Evolutionary conservation across 2,113 vertebrate genomes (phyloP).

Genomic region (Chloebia gouldiae): DNA sequence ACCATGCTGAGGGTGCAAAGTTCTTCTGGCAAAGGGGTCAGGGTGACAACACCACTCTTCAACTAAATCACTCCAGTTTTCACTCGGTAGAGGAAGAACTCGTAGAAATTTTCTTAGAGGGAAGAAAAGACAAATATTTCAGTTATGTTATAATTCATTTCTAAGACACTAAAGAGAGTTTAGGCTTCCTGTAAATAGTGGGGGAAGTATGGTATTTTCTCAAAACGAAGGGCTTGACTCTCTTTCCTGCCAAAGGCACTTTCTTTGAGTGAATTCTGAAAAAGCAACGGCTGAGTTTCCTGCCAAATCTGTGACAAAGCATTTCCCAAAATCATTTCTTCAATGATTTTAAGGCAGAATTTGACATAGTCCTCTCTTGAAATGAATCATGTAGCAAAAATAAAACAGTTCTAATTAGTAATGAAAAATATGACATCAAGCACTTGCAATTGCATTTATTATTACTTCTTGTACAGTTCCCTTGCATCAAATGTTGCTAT

Average conservation of each 20-base stretch:
- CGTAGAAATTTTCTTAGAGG: slow-evolving; percentile 80
- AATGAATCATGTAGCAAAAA: neutral
- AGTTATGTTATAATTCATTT: neutral
- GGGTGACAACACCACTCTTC: slow-evolving; percentile 97
- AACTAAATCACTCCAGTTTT: slow-evolving; percentile 90
- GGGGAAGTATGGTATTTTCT: neutral
- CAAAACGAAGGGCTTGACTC: neutral
- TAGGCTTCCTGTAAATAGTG: neutral
- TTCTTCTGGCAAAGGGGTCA: slow-evolving; percentile 85
- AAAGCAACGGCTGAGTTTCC: neutral
- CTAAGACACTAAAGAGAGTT: neutral
- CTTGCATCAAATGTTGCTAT: neutral
- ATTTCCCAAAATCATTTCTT: neutral
- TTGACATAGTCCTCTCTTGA: neutral
- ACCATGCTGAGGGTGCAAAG: slow-evolving; percentile 79
- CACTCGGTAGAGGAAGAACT: slow-evolving; percentile 89
- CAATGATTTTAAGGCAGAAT: neutral
- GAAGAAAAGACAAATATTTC: neutral
- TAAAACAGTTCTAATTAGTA: neutral
- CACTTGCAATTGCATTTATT: neutral
- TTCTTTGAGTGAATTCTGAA: neutral
- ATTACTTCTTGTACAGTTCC: neutral
- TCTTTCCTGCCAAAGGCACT: neutral
- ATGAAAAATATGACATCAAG: neutral
- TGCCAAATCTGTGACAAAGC: neutral